Conservation (phyloP, 2,888 invertebrate species). For the Elmis aenea region DNA sequence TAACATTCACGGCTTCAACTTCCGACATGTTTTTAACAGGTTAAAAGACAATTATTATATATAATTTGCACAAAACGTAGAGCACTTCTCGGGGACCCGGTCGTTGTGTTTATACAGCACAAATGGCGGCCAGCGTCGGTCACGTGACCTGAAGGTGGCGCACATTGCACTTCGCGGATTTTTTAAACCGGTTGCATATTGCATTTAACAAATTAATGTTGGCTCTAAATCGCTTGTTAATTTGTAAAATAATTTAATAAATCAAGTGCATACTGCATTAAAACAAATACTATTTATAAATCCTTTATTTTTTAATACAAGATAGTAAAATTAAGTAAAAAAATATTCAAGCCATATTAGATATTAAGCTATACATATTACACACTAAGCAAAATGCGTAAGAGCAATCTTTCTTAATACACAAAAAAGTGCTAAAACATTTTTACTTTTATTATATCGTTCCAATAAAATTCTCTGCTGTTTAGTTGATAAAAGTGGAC, state of each 20-base stretch:
- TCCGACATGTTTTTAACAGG: slow-evolving; percentile 44
- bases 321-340: too few relatives aligned
- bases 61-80: slow-evolving; percentile 41
- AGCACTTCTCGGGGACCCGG: slow-evolving; percentile 48
- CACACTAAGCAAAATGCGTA: neutral
- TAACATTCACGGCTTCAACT: slow-evolving; percentile 43
- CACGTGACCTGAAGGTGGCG: slow-evolving; percentile 47
- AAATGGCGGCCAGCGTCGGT: slow-evolving; percentile 61
- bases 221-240: neutral
- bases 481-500: neutral
- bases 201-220: neutral
- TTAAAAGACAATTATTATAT: slow-evolving; percentile 37
- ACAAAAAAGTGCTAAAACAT: slow-evolving; percentile 4
- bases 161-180: slow-evolving; percentile 37
- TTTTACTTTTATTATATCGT: neutral
- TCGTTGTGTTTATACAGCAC: slow-evolving; percentile 57
- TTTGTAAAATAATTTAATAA: neutral
- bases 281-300: too few relatives aligned
- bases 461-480: neutral
- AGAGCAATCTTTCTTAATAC: slow-evolving; percentile 2
- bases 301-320: too few relatives aligned
- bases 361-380: too few relatives aligned
- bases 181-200: slow-evolving; percentile 22
- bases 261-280: too few relatives aligned
- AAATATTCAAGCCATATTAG: too few relatives aligned